A percentile compares a stretch with the other conserved stretches of the same genome.
Evolutionary conservation across 2,113 vertebrate species (phyloP).

Genomic region (Triplophysa tibetana): DNA sequence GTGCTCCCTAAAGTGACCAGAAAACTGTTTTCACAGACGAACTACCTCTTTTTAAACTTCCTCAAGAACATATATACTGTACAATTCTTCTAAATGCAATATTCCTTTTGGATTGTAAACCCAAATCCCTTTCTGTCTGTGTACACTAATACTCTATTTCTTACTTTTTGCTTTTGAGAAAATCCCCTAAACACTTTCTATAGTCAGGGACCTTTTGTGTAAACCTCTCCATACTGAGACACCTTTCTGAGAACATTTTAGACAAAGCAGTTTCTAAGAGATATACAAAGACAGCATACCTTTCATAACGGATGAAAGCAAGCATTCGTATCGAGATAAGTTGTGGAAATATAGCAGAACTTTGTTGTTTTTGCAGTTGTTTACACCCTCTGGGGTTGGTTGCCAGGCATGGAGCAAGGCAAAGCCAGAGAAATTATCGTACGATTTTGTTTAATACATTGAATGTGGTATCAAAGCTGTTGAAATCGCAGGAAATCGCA

Average conservation of each 20-base stretch:
- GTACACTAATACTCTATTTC: not conserved
- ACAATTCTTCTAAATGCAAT: not conserved
- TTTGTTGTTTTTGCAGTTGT: conserved; percentile 6
- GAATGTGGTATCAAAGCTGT: not conserved
- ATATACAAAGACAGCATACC: not conserved
- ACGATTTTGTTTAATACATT: conserved; percentile 4
- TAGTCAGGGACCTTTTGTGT: not conserved
- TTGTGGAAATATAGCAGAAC: conserved; percentile 19
- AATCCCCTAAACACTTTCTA: not conserved
- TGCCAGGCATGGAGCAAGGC: not conserved
- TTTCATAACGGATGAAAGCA: not conserved
- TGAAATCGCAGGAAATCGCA: not conserved
- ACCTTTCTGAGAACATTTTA: not conserved
- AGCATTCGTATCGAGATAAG: conserved; percentile 16
- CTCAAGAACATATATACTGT: not conserved
- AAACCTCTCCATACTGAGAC: not conserved
- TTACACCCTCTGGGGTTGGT: not conserved
- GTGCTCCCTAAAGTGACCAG: not conserved
- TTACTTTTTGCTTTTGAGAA: not conserved
- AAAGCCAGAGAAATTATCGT: not conserved
- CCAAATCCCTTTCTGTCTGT: not conserved
- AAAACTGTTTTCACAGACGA: not conserved
- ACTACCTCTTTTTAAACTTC: not conserved
- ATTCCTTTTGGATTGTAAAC: not conserved
- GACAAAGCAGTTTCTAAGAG: not conserved